Evolutionary conservation across 2,888 invertebrate genomes (phyloP).

Genomic region (Serripes groenlandicus): DNA sequence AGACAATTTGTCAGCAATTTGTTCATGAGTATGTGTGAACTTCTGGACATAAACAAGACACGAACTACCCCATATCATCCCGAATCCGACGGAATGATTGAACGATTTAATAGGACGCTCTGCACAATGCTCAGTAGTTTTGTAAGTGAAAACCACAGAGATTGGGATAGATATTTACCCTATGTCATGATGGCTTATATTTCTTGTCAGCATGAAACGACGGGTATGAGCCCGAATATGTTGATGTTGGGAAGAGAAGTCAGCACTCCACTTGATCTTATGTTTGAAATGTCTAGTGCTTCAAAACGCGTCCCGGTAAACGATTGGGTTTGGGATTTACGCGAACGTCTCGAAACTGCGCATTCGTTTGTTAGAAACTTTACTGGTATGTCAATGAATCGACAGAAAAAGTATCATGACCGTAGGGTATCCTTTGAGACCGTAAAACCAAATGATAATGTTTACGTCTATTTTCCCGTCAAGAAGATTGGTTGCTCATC

Average conservation of each 20-base stretch:
- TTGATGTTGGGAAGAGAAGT: too few species aligned
- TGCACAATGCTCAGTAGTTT: too few species aligned
- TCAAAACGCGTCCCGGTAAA: background rate
- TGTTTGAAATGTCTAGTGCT: background rate
- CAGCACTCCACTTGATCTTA: background rate
- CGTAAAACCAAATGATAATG: background rate
- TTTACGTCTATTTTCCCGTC: slow-evolving; percentile 3
- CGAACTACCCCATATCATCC: slow-evolving; percentile 30
- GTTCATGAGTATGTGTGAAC: slow-evolving; percentile 48
- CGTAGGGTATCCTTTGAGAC: slow-evolving; percentile 3
- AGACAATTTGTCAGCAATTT: slow-evolving; percentile 50
- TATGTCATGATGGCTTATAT: too few species aligned
- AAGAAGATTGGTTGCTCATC: slow-evolving; percentile 1
- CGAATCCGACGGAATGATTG: slow-evolving; percentile 34
- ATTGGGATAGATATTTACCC: too few species aligned
- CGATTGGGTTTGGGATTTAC: background rate
- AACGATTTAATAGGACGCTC: slow-evolving; percentile 35
- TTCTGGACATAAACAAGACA: slow-evolving; percentile 52
- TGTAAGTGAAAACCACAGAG: too few species aligned
- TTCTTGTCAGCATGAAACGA: too few species aligned
- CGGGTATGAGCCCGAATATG: slow-evolving; percentile 6
- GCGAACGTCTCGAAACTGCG: background rate
- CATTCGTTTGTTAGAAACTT: background rate
- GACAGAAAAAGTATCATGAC: background rate
- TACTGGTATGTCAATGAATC: background rate